Base-by-base conservation (phyloP, 2,797 vertebrate species). In the Alauda arvensis region DNA sequence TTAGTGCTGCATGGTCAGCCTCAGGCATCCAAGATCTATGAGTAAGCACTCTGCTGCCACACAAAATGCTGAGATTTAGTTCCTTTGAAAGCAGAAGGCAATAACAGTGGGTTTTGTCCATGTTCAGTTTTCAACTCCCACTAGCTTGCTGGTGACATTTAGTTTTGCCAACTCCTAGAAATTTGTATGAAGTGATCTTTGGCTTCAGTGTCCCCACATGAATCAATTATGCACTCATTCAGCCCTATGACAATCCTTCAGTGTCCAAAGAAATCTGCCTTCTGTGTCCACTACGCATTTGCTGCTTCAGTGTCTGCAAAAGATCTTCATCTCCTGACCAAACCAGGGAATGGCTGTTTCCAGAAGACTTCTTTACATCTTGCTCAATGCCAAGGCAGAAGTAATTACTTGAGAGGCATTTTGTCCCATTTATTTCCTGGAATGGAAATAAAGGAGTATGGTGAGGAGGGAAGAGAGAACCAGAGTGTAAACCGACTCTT, bases 61-160 rank as follows among this genome's bases (percentile, higher is more conserved):
- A 61, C 6, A 77, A 85, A 89, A 87, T 49, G 51, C 61, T 1
- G 34, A 87, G 79, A 74, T 88, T 85, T 31, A 26, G 53, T 15
- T 87, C 48, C 37, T 83, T 37, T 92, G 56, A 72, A 85, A 92
- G 72, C 48, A 88, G 72, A 86, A 88, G 88, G 79, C 48, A 79
- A 4, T 61, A 74, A 71, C 56, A 71, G 29, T 0, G 0, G 16
- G 21, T 42, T 88, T 87, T 86, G 81, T 53, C 56, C 42, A 9
- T 10, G 26, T n/a, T 79, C 71, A 48, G 40, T 59, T 82, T 71
- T 82, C 70, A 89, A 91, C 87, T 92, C 85, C 83, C 83, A 85
- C 90, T 42, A 28, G 51, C 24, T 68, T 9, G 9, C 29, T 57
- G 68, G 49, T 90, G 87, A 92, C 79, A 90, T 90, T 94, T 77